A percentile compares a stretch with the other conserved stretches of the same genome.
Conservation (phyloP, 2,113 vertebrate species). For the Falco punctatus region DNA sequence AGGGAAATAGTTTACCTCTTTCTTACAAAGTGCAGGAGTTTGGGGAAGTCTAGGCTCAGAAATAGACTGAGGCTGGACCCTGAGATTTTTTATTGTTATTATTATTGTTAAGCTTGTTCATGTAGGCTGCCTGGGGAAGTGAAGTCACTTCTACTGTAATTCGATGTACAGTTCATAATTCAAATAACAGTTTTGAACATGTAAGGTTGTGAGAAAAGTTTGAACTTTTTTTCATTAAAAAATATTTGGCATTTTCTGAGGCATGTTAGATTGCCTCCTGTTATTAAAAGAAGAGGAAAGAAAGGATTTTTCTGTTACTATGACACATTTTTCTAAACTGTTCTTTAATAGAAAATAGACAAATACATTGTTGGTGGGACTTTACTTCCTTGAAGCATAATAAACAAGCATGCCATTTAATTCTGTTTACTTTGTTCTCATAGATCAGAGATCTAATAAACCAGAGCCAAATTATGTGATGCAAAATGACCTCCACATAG, state of each 20-base stretch:
- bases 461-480: not conserved
- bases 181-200: not conserved
- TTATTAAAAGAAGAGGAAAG: slow-evolving; percentile 7
- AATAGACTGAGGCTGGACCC: not conserved
- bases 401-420: slow-evolving; percentile 50
- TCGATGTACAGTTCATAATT: slow-evolving; percentile 20
- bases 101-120: not conserved
- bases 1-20: not conserved
- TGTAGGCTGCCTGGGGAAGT: slow-evolving; percentile 10
- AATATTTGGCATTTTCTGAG: slow-evolving; percentile 48
- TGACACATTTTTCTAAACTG: slow-evolving; percentile 16
- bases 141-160: slow-evolving; percentile 33
- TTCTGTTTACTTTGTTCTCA: slow-evolving; percentile 42
- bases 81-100: not conserved
- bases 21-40: not conserved
- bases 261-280: not conserved
- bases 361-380: not conserved
- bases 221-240: slow-evolving; percentile 57
- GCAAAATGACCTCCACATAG: not conserved
- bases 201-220: slow-evolving; percentile 65
- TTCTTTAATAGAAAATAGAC: slow-evolving; percentile 12
- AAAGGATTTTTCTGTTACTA: slow-evolving; percentile 1
- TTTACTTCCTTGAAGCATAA: slow-evolving; percentile 1
- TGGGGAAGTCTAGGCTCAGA: not conserved
- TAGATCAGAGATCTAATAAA: slow-evolving; percentile 2